A percentile compares a stretch with the other conserved stretches of the same genome.
Evolutionary conservation across 1,140 invertebrate species (phyloP).

Genomic region (roundworm (Caenorhabditis elegans)): DNA sequence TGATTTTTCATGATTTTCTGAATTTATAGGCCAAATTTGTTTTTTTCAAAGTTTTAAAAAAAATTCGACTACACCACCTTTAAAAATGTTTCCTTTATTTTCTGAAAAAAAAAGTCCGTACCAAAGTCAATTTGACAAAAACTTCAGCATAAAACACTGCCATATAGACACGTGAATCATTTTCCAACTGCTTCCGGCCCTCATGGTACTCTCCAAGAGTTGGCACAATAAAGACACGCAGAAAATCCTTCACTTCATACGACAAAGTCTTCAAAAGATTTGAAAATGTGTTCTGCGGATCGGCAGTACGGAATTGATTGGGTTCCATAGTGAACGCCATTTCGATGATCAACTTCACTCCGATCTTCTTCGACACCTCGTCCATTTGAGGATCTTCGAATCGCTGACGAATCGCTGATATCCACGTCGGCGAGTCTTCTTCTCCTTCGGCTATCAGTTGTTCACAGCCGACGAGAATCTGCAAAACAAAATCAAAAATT

Average conservation of each 20-base stretch:
- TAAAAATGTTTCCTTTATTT: no score
- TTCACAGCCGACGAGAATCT: conserved; percentile 8
- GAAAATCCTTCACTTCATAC: background rate
- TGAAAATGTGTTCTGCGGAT: background rate
- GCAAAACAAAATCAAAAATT: background rate
- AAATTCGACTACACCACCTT: no score
- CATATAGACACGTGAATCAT: background rate
- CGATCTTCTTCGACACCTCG: background rate
- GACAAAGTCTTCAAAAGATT: background rate
- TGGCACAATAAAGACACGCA: background rate
- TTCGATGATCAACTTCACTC: background rate
- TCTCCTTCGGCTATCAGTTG: background rate
- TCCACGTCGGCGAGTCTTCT: conserved; percentile 12
- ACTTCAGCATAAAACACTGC: background rate
- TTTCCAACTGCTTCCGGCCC: background rate
- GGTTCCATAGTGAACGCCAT: background rate
- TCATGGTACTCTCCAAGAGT: background rate
- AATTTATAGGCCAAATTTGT: no score
- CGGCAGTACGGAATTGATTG: background rate
- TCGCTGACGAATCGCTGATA: background rate
- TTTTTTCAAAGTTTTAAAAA: no score
- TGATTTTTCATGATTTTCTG: no score
- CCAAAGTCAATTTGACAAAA: background rate
- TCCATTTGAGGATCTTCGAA: conserved; percentile 9
- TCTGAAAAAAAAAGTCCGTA: background rate